A percentile compares a stretch with the other conserved stretches of the same genome.
phyloP scores from a whole-genome alignment of 2,797 vertebrate genomes.

The Poecile montanus region DNA sequence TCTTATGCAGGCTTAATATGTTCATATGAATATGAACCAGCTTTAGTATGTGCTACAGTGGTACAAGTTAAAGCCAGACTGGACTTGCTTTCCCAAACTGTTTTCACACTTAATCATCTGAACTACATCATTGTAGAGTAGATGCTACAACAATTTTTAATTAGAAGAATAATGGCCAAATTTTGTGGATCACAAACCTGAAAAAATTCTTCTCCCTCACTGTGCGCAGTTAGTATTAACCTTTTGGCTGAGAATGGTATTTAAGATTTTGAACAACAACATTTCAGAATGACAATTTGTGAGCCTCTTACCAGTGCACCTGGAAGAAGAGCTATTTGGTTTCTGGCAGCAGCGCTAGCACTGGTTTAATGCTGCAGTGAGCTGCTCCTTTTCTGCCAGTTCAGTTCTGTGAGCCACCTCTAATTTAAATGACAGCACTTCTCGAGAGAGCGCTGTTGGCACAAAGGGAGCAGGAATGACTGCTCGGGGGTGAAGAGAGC shows the following conservation, averaged over 20 bases:
- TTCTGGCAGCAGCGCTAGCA: background rate
- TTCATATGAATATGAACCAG: background rate
- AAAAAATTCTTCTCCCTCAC: background rate
- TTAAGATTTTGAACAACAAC: background rate
- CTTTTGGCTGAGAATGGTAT: background rate
- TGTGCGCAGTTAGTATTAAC: background rate
- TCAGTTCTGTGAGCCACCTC: background rate
- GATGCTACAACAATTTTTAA: background rate
- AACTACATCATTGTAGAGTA: background rate
- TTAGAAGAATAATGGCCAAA: background rate
- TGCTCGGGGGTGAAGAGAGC: background rate
- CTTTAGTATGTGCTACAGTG: background rate
- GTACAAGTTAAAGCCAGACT: background rate
- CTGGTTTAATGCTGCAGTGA: background rate
- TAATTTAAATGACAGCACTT: constrained; percentile 23
- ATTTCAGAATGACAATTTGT: accelerated
- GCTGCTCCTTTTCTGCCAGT: background rate
- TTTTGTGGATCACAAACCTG: background rate
- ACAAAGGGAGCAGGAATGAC: background rate
- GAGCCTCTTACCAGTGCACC: background rate
- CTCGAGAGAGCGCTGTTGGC: accelerated
- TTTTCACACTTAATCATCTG: background rate
- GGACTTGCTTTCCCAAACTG: background rate
- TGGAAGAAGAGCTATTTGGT: background rate
- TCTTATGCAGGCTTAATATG: background rate